Percentiles rank a stretch among this genome's conserved stretches.
phyloP scores from a whole-genome alignment of 2,797 vertebrate species.

The Sebastes baramenuke region DNA sequence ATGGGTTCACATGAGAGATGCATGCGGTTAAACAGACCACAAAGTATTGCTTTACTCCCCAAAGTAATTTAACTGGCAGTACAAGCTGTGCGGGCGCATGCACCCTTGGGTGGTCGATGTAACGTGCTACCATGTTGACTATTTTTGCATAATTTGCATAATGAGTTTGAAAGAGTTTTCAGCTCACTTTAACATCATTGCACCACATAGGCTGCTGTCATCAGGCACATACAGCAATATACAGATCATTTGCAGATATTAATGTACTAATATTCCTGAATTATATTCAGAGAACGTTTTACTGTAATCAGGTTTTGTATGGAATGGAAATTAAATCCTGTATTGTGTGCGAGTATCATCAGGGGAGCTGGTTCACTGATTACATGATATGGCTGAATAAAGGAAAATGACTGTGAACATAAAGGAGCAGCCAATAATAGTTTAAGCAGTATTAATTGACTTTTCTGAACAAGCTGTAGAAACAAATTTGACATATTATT shows the following conservation, averaged over 20 bases:
- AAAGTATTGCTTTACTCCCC: conserved; percentile 18
- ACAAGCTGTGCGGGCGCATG: not conserved
- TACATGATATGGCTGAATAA: not conserved
- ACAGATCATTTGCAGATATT: not conserved
- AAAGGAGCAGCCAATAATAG: not conserved
- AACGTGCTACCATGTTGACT: conserved; percentile 2
- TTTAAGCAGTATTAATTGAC: not conserved
- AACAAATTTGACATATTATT: not conserved
- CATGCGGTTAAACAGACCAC: conserved; percentile 17
- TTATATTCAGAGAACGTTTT: not conserved
- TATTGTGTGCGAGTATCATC: not conserved
- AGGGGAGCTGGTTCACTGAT: conserved; percentile 1
- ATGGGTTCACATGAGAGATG: conserved; percentile 37
- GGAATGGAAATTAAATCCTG: not conserved
- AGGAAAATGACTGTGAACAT: not conserved
- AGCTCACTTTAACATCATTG: not conserved
- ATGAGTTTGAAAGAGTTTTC: not conserved
- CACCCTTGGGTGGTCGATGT: conserved; percentile 5
- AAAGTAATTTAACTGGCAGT: conserved; percentile 16
- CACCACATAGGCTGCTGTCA: not conserved
- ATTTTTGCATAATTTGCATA: conserved; percentile 8
- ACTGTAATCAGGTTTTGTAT: conserved; percentile 1
- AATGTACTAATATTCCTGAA: not conserved
- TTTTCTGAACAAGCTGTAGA: not conserved
- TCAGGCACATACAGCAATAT: not conserved